Percentiles rank a stretch among this genome's conserved stretches.
These are phyloP conservation scores for Drosophila miranda DNA, from an alignment of 1,140 invertebrate genomes.

Conservation along the genomic window DNA sequence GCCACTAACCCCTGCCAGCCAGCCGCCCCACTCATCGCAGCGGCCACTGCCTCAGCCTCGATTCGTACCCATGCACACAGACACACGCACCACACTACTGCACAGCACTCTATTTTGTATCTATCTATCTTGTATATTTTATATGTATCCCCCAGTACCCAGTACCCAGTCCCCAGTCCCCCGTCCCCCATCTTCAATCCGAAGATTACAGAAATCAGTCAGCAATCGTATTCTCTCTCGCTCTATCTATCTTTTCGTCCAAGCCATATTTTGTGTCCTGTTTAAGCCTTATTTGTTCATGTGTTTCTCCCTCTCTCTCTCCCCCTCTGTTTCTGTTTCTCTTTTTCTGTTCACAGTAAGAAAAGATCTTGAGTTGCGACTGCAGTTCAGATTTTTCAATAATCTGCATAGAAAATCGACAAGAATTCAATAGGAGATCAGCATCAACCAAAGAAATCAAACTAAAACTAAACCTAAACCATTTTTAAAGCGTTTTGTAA, in stretches of 20 bases:
- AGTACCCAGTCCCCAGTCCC: constrained; percentile 6
- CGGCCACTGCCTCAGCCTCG: constrained; percentile 2
- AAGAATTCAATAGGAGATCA: constrained; percentile 88
- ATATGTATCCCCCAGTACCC: constrained; percentile 5
- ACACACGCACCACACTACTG: constrained; percentile 18
- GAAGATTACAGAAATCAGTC: constrained; percentile 34
- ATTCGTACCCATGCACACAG: constrained; percentile 25
- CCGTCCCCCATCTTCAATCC: constrained; percentile 19
- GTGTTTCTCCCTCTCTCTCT: constrained; percentile 60
- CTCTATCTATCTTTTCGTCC: too few species aligned
- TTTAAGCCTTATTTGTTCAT: constrained; percentile 61
- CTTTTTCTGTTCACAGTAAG: constrained; percentile 89
- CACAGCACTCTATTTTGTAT: constrained; percentile 46
- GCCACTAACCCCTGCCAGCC: constrained; percentile 45
- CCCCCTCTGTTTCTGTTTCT: constrained; percentile 61
- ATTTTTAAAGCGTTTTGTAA: constrained; percentile 76
- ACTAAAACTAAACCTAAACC: constrained; percentile 51
- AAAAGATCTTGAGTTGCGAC: constrained; percentile 95
- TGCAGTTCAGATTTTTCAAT: constrained; percentile 96
- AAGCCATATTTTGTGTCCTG: constrained; percentile 36
- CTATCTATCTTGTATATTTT: constrained; percentile 32
- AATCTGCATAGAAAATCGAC: constrained; percentile 93
- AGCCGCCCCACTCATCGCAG: constrained; percentile 46
- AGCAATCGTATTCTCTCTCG: constrained; percentile 1
- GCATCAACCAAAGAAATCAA: constrained; percentile 35